Evolutionary conservation across 1,140 invertebrate species (phyloP), one percentile per base, ranked within the genome.

Genomic region (Leucophenga varia): DNA sequence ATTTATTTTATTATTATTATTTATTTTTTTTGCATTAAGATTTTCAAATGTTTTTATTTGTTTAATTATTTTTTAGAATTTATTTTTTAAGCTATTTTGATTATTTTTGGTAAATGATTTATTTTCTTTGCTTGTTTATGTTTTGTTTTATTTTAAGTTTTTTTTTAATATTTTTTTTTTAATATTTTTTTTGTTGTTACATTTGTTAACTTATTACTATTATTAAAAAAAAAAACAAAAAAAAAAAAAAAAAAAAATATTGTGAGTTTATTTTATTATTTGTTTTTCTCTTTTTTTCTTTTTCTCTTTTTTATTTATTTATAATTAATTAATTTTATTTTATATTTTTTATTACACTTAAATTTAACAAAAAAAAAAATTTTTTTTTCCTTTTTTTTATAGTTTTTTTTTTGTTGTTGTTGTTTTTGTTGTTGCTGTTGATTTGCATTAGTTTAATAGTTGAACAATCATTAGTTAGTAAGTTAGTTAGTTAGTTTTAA

Each of bases 141-240:
- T 31, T 19, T 38, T 50, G 19, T 32, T 10, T 47, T 32, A 21
- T 47, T 41, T 41, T 21, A 12, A 34, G 19, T 19, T 39, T 18
- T n/a, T n/a, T n/a, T n/a, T n/a, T n/a, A n/a, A n/a, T n/a, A n/a
- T n/a, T n/a, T n/a, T n/a, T n/a, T n/a, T 14, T 3, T 10, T 19
- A 35, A 35, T 25, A 25, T 10, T 25, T 22, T 35, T 48, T 20
- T 42, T 38, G 39, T 36, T 42, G 19, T 31, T 42, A 22, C 12
- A 20, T 25, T 28, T 49, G 47, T 49, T 49, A 49, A 49, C 47
- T 49, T 49, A 43, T 49, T 43, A 39, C 46, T 48, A 41, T 48
- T 25, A 12, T n/a, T n/a, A n/a, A n/a, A n/a, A n/a, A n/a, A n/a
- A n/a, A n/a, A n/a, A n/a, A n/a, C n/a, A n/a, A n/a, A n/a, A n/a